Percentiles rank a stretch among this genome's conserved stretches.
Evolutionary conservation across 2,113 vertebrate species (phyloP).

Genomic region (Corythornis vintsioides): DNA sequence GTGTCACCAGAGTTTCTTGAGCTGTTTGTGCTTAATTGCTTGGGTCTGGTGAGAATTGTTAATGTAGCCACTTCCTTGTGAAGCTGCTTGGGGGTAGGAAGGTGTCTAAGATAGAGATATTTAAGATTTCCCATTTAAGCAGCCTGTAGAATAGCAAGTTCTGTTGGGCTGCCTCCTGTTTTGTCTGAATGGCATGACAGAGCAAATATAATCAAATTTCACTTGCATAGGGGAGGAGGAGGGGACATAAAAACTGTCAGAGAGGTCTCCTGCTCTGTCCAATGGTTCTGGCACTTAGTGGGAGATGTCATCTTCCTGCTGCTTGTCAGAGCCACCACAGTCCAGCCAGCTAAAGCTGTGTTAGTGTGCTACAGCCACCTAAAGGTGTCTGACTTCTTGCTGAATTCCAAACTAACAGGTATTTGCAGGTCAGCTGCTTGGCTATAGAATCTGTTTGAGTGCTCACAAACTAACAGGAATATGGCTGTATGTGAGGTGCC

Average conservation of each 20-base stretch:
- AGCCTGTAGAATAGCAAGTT: neutral
- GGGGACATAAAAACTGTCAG: neutral
- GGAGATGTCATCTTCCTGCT: neutral
- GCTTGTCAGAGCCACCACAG: neutral
- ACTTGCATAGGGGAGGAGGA: neutral
- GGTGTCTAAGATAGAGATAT: neutral
- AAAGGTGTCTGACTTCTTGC: neutral
- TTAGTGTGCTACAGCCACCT: neutral
- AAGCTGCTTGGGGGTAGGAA: neutral
- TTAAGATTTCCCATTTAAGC: neutral
- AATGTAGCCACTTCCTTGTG: neutral
- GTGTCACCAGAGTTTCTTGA: neutral
- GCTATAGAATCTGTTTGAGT: neutral
- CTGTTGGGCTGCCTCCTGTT: neutral
- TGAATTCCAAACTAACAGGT: neutral
- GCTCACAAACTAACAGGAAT: neutral
- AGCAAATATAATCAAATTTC: constrained; percentile 8
- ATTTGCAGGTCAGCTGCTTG: neutral
- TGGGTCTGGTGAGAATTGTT: neutral
- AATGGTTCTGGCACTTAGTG: neutral
- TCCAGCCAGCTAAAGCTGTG: neutral
- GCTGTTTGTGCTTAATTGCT: neutral
- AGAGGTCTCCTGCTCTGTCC: neutral
- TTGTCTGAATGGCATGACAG: neutral
- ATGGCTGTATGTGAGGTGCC: neutral